These are phyloP conservation scores for Drosophila maculinotata DNA, from an alignment of 2,888 invertebrate genomes.

Conservation along the genomic window DNA sequence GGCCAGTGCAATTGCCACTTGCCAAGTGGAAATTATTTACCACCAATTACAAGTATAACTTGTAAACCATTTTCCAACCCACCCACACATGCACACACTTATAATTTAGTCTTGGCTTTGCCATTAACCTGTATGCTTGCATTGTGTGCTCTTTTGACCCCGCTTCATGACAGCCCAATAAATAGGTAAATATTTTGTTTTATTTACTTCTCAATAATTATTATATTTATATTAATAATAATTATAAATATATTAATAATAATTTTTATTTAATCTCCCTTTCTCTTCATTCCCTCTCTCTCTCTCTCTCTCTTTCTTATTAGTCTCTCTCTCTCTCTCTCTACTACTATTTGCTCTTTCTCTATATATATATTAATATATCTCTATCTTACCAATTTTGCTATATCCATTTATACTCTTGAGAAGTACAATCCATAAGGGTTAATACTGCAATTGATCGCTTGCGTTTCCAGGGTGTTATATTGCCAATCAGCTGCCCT, in stretches of 20 bases:
- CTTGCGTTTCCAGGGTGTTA: conserved; percentile 44
- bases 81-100: not conserved
- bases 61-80: conserved; percentile 4
- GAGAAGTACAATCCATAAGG: too few relatives aligned
- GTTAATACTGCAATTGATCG: conserved; percentile 31
- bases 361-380: too few relatives aligned
- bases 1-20: conserved; percentile 51
- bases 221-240: too few relatives aligned
- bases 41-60: conserved; percentile 56
- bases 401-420: too few relatives aligned
- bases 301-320: not conserved
- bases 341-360: too few relatives aligned
- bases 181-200: too few relatives aligned
- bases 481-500: conserved; percentile 66
- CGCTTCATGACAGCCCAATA: too few relatives aligned
- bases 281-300: too few relatives aligned
- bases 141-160: not conserved
- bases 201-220: too few relatives aligned
- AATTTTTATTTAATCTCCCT: too few relatives aligned
- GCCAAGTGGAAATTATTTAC: conserved; percentile 61
- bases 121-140: conserved; percentile 16
- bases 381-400: too few relatives aligned
- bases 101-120: not conserved
- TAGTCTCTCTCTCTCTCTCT: not conserved
- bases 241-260: too few relatives aligned